Base-by-base conservation (phyloP, 2,113 vertebrate genomes). In the Oreocharis arfaki region DNA sequence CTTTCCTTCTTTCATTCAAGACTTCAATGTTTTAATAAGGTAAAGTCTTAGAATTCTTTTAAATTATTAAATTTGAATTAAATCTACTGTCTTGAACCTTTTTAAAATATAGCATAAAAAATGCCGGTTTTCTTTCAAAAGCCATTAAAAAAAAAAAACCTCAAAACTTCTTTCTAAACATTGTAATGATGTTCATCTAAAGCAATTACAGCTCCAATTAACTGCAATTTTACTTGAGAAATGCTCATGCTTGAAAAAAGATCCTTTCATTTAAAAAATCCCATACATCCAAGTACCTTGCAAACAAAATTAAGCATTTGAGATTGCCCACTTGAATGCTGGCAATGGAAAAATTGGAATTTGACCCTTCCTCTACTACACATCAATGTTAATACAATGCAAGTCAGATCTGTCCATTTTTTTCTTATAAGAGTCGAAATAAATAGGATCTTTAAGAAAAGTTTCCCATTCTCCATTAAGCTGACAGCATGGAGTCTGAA, bases 121-220 rank as follows among this genome's bases (percentile, higher is more conserved):
- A 63, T 47, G 4, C 24, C 78, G 16, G 1, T 75, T 91, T 91
- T 93, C 46, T 82, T 86, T 68, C 52, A 79, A 87, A 94, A 90
- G 20, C 10, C 11, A 35, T 87, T 94, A 41, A 3, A 55, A 55
- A 63, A 80, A 88, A 39, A 80, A 47, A 1, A 2, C 8, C 13
- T 89, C 41, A 73, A 74, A 94, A 71, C 80, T 78, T 23, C 27
- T 44, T 78, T 84, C 22, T 65, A 90, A 84, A 47, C 33, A 89
- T 64, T 87, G 24, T 52, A 94, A 83, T 61, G 47, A 57, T 68
- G 56, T 65, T 90, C 52, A 61, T 82, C 41, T 84, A 91, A 89
- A 94, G 87, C 42, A 94, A 90, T 87, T 95, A 86, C 76, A 57
- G 28, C 57, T 86, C 89, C 75, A 96, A 73, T 90, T 91, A 96